A percentile compares a stretch with the other conserved stretches of the same genome.
Conservation (phyloP, 2,888 invertebrate genomes). For the Ganaspis brasiliensis region DNA sequence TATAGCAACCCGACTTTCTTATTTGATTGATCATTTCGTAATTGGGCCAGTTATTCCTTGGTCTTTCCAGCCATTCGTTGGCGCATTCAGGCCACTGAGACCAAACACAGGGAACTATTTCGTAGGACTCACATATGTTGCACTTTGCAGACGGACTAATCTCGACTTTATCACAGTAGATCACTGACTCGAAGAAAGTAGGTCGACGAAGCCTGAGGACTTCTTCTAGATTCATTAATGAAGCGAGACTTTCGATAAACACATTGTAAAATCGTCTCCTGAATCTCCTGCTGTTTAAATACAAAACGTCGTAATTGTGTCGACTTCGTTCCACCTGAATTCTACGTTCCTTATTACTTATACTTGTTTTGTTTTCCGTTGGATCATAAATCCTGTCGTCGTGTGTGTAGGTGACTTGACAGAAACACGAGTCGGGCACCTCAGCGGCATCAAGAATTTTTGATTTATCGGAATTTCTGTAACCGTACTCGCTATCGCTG, state of each 20-base stretch:
- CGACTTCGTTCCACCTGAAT: slow-evolving; percentile 67
- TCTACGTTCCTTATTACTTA: slow-evolving; percentile 69
- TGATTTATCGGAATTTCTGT: slow-evolving; percentile 47
- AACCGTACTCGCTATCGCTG: slow-evolving; percentile 82
- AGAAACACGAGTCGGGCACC: slow-evolving; percentile 74
- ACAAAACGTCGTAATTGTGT: slow-evolving; percentile 71
- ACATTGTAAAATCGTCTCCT: slow-evolving; percentile 87
- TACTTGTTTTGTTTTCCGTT: slow-evolving; percentile 59
- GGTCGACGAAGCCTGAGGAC: slow-evolving; percentile 75
- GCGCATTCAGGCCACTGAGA: slow-evolving; percentile 89
- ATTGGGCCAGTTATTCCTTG: slow-evolving; percentile 87
- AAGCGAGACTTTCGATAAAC: slow-evolving; percentile 84
- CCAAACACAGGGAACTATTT: slow-evolving; percentile 87
- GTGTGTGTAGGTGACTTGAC: slow-evolving; percentile 67
- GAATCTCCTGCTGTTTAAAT: slow-evolving; percentile 85
- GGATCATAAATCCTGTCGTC: slow-evolving; percentile 72
- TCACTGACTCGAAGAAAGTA: slow-evolving; percentile 83
- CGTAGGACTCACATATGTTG: slow-evolving; percentile 81
- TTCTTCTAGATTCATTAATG: slow-evolving; percentile 83
- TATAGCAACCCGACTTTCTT: slow-evolving; percentile 85
- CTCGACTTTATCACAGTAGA: slow-evolving; percentile 84
- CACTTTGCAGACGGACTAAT: slow-evolving; percentile 66
- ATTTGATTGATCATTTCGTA: slow-evolving; percentile 86
- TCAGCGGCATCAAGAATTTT: slow-evolving; percentile 56
- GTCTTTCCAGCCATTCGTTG: slow-evolving; percentile 85